Evolutionary conservation across 2,113 vertebrate species (phyloP).

Genomic region (Origma solitaria): DNA sequence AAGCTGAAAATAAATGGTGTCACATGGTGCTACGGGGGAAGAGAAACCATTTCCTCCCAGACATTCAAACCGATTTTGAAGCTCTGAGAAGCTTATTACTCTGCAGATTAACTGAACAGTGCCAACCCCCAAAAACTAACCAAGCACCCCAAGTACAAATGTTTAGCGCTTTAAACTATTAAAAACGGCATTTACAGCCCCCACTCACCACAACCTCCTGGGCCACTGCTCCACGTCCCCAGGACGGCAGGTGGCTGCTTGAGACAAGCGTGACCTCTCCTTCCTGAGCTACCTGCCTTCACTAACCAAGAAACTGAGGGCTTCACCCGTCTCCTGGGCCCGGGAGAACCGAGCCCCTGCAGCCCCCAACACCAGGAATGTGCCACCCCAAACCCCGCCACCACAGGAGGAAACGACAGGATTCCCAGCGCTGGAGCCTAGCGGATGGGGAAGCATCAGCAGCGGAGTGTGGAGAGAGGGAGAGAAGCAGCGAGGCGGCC

Average conservation of each 20-base stretch:
- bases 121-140: neutral
- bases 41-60: neutral
- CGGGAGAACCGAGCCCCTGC: neutral
- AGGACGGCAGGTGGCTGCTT: neutral
- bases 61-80: neutral
- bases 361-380: neutral
- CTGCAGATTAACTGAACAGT: neutral
- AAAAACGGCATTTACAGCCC: neutral
- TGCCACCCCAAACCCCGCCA: neutral
- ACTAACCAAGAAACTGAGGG: neutral
- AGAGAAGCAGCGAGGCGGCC: too few relatives aligned
- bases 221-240: conserved; percentile 9
- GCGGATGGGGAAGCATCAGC: accelerated
- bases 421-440: neutral
- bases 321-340: neutral
- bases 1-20: neutral
- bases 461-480: too few relatives aligned
- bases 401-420: neutral
- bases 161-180: neutral
- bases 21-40: neutral
- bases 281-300: neutral
- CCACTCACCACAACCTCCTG: conserved; percentile 44
- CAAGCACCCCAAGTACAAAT: neutral
- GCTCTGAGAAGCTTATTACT: neutral
- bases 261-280: neutral